Percentiles rank a stretch among this genome's conserved stretches.
Conservation (phyloP, 2,113 vertebrate species). For the Atlantisia rogersi region DNA sequence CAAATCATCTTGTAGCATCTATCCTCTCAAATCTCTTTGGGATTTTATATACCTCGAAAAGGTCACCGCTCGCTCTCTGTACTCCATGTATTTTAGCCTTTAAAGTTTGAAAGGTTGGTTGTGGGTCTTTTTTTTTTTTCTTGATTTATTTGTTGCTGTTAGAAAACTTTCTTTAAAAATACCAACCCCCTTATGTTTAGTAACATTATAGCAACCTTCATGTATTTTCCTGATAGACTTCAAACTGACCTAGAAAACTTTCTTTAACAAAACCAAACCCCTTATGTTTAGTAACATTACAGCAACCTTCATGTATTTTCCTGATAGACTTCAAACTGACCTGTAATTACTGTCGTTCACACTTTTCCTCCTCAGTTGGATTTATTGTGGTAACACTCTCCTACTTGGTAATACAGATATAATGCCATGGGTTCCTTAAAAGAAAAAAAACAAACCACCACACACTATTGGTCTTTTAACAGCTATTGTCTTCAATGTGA, state of each 20-base stretch:
- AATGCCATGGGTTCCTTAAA: background rate
- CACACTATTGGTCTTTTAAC: background rate
- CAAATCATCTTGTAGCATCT: conserved; percentile 10
- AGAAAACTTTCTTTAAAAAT: background rate
- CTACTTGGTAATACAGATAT: background rate
- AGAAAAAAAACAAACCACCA: background rate
- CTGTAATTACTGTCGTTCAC: background rate
- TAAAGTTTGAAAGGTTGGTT: background rate
- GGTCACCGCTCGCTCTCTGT: background rate
- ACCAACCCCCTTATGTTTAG: background rate
- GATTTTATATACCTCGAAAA: background rate
- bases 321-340: background rate
- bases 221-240: background rate
- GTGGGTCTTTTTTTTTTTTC: background rate
- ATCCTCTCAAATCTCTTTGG: background rate
- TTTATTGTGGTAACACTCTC: background rate
- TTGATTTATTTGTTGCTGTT: background rate
- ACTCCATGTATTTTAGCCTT: background rate
- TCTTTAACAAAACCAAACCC: too few relatives aligned
- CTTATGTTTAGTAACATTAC: background rate
- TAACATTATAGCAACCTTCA: background rate
- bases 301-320: background rate
- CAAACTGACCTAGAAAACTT: background rate
- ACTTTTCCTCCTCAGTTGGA: background rate
- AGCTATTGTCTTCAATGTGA: conserved; percentile 6